Conservation (phyloP, 2,888 invertebrate species). For the Priocnemis perturbator region DNA sequence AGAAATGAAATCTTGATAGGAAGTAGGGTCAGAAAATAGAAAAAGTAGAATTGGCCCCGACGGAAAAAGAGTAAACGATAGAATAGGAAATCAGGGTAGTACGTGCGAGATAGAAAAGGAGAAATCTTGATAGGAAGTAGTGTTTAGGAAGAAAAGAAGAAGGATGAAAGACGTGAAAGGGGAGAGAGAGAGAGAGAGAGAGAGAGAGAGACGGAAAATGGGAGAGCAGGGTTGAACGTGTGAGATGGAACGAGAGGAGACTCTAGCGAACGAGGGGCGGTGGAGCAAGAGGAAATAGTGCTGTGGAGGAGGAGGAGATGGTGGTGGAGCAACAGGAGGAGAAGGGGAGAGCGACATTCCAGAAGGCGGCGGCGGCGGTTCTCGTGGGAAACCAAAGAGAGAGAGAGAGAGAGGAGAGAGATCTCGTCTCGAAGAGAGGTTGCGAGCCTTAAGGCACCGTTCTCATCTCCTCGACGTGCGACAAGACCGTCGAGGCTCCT, state of each 20-base stretch:
- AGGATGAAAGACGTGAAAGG: conserved; percentile 27
- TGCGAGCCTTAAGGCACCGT: conserved; percentile 64
- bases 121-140: neutral
- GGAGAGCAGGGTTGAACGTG: conserved; percentile 19
- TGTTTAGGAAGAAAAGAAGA: conserved; percentile 1
- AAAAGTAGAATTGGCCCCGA: too few species aligned
- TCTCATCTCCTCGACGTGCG: conserved; percentile 66
- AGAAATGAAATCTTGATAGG: too few species aligned
- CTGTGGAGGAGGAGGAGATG: conserved; percentile 46
- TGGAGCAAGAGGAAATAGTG: conserved; percentile 42
- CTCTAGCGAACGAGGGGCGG: conserved; percentile 32
- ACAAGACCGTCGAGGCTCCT: conserved; percentile 56
- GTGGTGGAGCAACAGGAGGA: conserved; percentile 49
- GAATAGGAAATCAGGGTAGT: too few species aligned
- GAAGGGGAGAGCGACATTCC: conserved; percentile 74
- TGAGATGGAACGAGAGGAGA: conserved; percentile 39
- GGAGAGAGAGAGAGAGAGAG: conserved; percentile 23
- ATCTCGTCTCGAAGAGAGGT: conserved; percentile 62
- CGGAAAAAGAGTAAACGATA: too few species aligned
- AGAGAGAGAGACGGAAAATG: conserved; percentile 38
- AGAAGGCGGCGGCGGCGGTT: conserved; percentile 74
- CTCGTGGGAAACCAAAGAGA: conserved; percentile 74
- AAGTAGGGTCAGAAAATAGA: too few species aligned
- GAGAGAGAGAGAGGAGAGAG: conserved; percentile 66
- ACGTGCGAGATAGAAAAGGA: neutral